A percentile compares a stretch with the other conserved stretches of the same genome.
Evolutionary conservation across 2,888 invertebrate genomes (phyloP).

Genomic region (Byasa hedistus): DNA sequence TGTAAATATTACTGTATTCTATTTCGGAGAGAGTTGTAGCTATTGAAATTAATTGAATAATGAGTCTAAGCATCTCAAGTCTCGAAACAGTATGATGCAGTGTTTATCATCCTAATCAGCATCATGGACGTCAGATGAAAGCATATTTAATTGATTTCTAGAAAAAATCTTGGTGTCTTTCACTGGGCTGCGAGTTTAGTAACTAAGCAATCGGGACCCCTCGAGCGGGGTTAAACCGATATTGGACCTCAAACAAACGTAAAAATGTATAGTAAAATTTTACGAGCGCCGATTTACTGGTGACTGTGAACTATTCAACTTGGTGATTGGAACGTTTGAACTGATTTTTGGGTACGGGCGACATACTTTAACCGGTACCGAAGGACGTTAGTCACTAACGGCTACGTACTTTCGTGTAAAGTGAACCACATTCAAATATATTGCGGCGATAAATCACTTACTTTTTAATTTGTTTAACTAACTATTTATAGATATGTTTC

Average conservation of each 20-base stretch:
- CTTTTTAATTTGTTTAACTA: slow-evolving; percentile 12
- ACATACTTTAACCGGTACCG: slow-evolving; percentile 11
- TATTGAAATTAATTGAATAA: no score
- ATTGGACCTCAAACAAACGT: slow-evolving; percentile 73
- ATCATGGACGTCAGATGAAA: no score
- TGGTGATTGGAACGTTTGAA: slow-evolving; percentile 30
- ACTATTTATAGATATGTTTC: neutral
- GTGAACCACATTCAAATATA: slow-evolving; percentile 8
- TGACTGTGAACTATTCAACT: slow-evolving; percentile 60
- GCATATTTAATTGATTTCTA: no score
- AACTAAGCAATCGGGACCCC: slow-evolving; percentile 62
- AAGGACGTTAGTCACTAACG: neutral
- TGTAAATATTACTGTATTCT: no score
- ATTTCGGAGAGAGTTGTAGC: no score
- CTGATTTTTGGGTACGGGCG: slow-evolving; percentile 31
- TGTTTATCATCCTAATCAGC: no score
- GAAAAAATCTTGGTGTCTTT: slow-evolving; percentile 20
- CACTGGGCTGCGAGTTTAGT: slow-evolving; percentile 37
- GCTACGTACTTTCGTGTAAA: neutral
- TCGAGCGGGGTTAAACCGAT: slow-evolving; percentile 60
- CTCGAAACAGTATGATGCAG: no score
- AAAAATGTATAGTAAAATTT: slow-evolving; percentile 74
- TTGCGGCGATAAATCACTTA: slow-evolving; percentile 11
- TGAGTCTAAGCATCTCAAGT: no score
- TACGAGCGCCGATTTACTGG: slow-evolving; percentile 61